Percentiles rank a stretch among this genome's conserved stretches.
Evolutionary conservation across 2,113 vertebrate species (phyloP).

Genomic region (Tympanuchus pallidicinctus): DNA sequence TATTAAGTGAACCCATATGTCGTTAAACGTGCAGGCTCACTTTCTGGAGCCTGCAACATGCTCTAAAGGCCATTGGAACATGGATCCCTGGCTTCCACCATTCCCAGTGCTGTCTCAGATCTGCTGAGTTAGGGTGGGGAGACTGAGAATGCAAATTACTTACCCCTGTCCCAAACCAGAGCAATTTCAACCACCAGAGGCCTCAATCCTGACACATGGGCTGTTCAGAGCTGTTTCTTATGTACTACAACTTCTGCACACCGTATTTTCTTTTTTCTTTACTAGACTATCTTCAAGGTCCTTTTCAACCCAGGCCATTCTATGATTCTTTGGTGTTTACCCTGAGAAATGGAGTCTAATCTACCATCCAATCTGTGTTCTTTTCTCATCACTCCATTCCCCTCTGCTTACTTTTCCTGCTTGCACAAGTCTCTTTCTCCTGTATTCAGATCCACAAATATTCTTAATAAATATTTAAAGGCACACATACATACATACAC

Average conservation of each 20-base stretch:
- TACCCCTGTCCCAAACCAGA: background rate
- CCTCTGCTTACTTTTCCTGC: background rate
- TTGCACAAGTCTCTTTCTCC: background rate
- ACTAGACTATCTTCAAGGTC: no score
- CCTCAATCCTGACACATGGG: background rate
- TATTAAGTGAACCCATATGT: background rate
- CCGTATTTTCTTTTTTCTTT: background rate
- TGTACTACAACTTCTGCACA: accelerated
- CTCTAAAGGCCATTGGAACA: no score
- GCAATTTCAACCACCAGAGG: background rate
- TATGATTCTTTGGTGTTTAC: background rate
- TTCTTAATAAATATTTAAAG: background rate
- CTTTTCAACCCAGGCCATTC: no score
- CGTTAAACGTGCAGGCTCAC: accelerated
- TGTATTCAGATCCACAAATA: background rate
- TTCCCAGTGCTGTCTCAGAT: background rate
- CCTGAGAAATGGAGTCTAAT: background rate
- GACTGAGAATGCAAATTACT: background rate
- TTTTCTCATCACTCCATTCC: accelerated
- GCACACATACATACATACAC: accelerated
- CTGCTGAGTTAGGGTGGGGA: background rate
- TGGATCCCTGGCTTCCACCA: accelerated
- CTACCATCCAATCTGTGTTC: background rate
- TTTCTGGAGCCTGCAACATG: background rate
- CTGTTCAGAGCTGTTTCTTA: background rate